Evolutionary conservation across 2,797 vertebrate species (phyloP), one percentile per base, ranked within the genome.

Genomic region (Danio jaintianensis): DNA sequence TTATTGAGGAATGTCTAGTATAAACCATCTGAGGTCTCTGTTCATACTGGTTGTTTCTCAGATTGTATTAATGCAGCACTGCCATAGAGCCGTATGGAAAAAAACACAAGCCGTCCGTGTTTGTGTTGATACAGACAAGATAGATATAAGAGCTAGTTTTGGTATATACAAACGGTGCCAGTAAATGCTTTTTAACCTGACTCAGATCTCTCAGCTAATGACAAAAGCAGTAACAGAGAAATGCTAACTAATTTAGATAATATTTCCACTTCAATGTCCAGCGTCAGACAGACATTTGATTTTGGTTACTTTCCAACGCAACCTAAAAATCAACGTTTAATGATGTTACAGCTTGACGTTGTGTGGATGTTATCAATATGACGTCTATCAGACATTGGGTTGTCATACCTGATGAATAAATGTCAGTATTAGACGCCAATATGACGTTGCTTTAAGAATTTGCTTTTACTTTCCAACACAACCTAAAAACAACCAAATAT

Each of bases 11-110:
- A 87, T 84, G 75, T 77, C 50, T 70, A 79, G 58, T 38, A 68
- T 82, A 87, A 85, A 84, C 83, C 69, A 66, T 61, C 67, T 55
- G 71, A 78, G 80, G 80, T 53, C 29, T 50, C 61, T 56, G 58
- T 29, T 40, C 68, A 48, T 47, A 7, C 42, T 50, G 59, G 29
- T 40, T 47, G 22, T 40, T 52, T 48, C 18, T 58, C 8, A 0
- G 16, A 43, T 53, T 72, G 53, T 47, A 22, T 59, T 48, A 45
- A 66, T 48, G 13, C 40, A 48, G 64, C 42, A 56, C 5, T 18
- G 29, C 12, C 7, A 62, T 38, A 75, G 22, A 75, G 58, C 43
- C 4, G 3, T 38, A 52, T 40, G 58, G 55, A 73, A 59, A 73
- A 40, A 59, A 73, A 45, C 50, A n/a, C 8, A 7, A 55, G 40